Percentiles rank a stretch among this genome's conserved stretches.
Conservation (phyloP, 2,797 vertebrate genomes). For the Clarias laeviceps region DNA sequence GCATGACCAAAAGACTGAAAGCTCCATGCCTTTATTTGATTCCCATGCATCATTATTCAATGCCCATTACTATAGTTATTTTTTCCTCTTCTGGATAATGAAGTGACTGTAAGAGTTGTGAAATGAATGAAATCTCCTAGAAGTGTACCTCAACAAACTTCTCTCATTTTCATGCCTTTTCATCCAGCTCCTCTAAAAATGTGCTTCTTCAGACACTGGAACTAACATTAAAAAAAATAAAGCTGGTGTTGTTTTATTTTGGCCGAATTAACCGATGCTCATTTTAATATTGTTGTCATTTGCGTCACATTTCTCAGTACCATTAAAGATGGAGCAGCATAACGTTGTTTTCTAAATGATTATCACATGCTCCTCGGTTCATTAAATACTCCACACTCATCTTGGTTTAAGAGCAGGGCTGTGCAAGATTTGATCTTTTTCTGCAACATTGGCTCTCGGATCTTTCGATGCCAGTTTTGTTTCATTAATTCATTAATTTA, state of each 20-base stretch:
- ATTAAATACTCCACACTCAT: neutral
- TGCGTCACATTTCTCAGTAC: conserved; percentile 26
- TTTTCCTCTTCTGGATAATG: neutral
- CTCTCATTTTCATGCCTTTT: conserved; percentile 28
- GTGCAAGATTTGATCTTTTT: neutral
- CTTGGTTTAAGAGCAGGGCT: neutral
- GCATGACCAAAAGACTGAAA: neutral
- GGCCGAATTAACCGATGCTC: conserved; percentile 64
- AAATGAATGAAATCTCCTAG: neutral
- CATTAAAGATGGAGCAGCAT: neutral
- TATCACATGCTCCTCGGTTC: neutral
- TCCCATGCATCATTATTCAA: conserved; percentile 11
- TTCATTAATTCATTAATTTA: neutral
- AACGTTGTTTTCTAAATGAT: neutral
- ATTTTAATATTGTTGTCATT: conserved; percentile 53
- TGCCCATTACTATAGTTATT: neutral
- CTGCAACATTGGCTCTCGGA: neutral
- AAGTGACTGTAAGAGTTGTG: conserved; percentile 5
- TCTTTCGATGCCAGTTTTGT: neutral
- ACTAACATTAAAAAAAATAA: conserved; percentile 65
- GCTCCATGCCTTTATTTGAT: neutral
- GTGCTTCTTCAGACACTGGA: conserved; percentile 55
- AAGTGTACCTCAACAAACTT: conserved; percentile 20
- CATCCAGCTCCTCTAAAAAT: conserved; percentile 49
- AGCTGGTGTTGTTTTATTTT: conserved; percentile 61